phyloP scores from a whole-genome alignment of 2,113 vertebrate genomes.

The Oreochromis aureus region DNA sequence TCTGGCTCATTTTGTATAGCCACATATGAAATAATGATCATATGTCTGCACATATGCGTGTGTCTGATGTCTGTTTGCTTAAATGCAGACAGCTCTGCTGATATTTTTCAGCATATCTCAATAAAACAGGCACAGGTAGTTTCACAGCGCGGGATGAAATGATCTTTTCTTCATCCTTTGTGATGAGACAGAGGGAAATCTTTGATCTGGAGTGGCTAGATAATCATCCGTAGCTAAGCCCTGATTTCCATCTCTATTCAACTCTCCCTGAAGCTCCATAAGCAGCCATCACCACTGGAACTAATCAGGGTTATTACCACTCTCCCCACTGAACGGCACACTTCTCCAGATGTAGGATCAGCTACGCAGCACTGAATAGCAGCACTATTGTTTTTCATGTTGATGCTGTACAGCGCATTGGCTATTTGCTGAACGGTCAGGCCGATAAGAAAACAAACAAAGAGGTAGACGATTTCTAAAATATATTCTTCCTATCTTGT shows the following conservation, averaged over 20 bases:
- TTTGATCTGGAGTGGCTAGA: constrained; percentile 70
- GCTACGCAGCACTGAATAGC: neutral
- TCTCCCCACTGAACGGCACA: constrained; percentile 24
- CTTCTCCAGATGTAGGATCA: constrained; percentile 49
- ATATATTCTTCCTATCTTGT: neutral
- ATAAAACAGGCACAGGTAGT: constrained; percentile 24
- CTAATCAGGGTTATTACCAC: constrained; percentile 64
- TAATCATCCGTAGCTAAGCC: constrained; percentile 67
- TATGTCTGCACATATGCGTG: neutral
- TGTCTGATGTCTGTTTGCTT: neutral
- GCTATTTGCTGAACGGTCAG: neutral
- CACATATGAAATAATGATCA: neutral
- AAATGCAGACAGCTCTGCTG: neutral
- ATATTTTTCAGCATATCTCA: neutral
- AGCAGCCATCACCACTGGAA: constrained; percentile 52
- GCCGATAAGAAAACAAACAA: neutral
- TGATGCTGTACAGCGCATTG: neutral
- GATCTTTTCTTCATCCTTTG: constrained; percentile 54
- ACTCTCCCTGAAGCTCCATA: constrained; percentile 46
- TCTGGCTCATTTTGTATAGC: neutral
- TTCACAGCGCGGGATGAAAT: constrained; percentile 9
- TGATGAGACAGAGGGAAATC: constrained; percentile 57
- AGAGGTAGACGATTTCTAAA: neutral
- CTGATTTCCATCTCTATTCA: constrained; percentile 65
- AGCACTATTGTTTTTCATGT: neutral